These are phyloP conservation scores for Batillaria attramentaria DNA, from an alignment of 1,140 invertebrate species.

Conservation along the genomic window DNA sequence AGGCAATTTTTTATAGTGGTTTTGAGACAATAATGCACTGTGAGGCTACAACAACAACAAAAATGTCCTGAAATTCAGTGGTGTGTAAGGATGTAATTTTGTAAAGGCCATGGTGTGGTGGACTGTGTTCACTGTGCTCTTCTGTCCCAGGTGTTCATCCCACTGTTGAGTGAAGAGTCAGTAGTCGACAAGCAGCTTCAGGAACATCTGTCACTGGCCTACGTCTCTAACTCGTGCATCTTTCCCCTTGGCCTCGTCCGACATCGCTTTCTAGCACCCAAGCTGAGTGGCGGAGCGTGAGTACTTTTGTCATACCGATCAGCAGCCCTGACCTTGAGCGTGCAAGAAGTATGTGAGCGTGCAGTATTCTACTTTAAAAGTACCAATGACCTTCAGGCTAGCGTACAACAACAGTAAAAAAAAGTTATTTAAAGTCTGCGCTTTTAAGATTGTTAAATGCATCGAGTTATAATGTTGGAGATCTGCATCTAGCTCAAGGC, in stretches of 20 bases:
- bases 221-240: slow-evolving; percentile 60
- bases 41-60: neutral
- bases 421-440: too few species aligned
- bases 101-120: neutral
- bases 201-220: slow-evolving; percentile 61
- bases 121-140: neutral
- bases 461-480: too few species aligned
- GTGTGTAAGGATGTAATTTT: neutral
- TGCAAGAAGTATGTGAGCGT: too few species aligned
- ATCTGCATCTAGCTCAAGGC: too few species aligned
- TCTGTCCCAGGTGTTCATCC: slow-evolving; percentile 52
- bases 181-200: slow-evolving; percentile 48
- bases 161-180: slow-evolving; percentile 48
- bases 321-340: too few species aligned
- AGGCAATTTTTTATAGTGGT: neutral
- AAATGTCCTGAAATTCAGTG: neutral
- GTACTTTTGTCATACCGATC: too few species aligned
- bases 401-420: too few species aligned
- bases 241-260: slow-evolving; percentile 52
- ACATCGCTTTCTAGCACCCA: slow-evolving; percentile 43
- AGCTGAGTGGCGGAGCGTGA: slow-evolving; percentile 56
- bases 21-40: neutral
- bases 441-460: too few species aligned
- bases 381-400: too few species aligned
- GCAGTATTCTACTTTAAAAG: too few species aligned